Percentiles rank a stretch among this genome's conserved stretches.
Conservation (phyloP, 1,140 invertebrate species). For the Zaprionus gabonicus region DNA sequence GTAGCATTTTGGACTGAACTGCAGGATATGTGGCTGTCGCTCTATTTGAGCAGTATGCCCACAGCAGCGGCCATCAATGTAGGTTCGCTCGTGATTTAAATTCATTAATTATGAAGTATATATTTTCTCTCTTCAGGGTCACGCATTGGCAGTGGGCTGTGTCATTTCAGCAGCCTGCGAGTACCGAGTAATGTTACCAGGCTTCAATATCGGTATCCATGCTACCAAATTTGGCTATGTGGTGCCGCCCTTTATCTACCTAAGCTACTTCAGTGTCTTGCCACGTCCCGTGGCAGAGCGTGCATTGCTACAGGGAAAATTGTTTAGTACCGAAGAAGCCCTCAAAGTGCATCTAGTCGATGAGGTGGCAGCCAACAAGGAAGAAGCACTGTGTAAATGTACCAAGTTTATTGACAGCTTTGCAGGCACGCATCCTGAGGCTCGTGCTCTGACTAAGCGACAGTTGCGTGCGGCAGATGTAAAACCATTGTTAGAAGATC, state of each 20-base stretch:
- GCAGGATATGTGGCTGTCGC: conserved; percentile 92
- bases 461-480: conserved; percentile 86
- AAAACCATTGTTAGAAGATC: conserved; percentile 86
- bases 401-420: conserved; percentile 88
- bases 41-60: conserved; percentile 89
- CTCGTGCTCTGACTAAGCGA: conserved; percentile 88
- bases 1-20: conserved; percentile 90
- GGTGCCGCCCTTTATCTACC: conserved; percentile 91
- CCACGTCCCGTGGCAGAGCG: conserved; percentile 87
- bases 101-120: not conserved
- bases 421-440: conserved; percentile 87
- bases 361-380: conserved; percentile 89
- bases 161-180: conserved; percentile 92
- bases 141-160: conserved; percentile 94
- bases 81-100: conserved; percentile 47
- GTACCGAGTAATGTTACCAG: conserved; percentile 92
- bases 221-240: conserved; percentile 90
- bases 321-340: conserved; percentile 91
- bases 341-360: conserved; percentile 89
- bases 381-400: conserved; percentile 88
- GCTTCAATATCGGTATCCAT: conserved; percentile 93
- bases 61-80: conserved; percentile 94
- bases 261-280: conserved; percentile 84
- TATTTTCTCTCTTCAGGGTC: conserved; percentile 86
- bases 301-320: conserved; percentile 89